Percentiles rank a stretch among this genome's conserved stretches.
Evolutionary conservation across 1,140 invertebrate species (phyloP).

Genomic region (Luehdorfia chinensis): DNA sequence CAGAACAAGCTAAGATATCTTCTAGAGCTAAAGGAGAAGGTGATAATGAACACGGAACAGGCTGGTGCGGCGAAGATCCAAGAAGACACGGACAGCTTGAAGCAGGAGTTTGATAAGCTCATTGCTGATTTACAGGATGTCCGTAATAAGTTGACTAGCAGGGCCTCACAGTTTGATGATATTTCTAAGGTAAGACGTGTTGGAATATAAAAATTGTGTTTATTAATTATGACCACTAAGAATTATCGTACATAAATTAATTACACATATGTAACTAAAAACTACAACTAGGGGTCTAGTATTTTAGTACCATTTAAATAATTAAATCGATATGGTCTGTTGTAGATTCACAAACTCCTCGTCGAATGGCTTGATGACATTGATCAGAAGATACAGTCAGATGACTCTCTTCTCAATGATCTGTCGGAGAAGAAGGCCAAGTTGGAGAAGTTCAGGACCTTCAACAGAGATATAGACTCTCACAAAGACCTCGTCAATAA

Average conservation of each 20-base stretch:
- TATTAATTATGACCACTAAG: no score
- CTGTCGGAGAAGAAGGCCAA: slow-evolving; percentile 93
- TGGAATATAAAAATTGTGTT: no score
- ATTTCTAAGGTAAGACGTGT: slow-evolving; percentile 84
- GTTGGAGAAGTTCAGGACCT: slow-evolving; percentile 88
- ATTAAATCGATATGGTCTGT: no score
- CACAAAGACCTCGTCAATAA: slow-evolving; percentile 87
- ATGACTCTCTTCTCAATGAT: slow-evolving; percentile 86
- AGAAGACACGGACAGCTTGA: slow-evolving; percentile 92
- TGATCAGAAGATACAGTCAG: slow-evolving; percentile 87
- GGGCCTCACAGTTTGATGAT: slow-evolving; percentile 89
- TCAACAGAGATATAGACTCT: slow-evolving; percentile 86
- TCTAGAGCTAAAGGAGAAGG: slow-evolving; percentile 93
- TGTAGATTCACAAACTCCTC: slow-evolving; percentile 82
- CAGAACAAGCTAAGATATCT: slow-evolving; percentile 94
- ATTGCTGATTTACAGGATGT: slow-evolving; percentile 88
- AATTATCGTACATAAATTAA: no score
- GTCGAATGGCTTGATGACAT: slow-evolving; percentile 92
- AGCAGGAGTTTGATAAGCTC: slow-evolving; percentile 92
- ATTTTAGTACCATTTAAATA: neutral
- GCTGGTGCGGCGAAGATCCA: slow-evolving; percentile 91
- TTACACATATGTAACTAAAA: no score
- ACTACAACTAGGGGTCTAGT: no score
- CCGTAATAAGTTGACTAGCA: slow-evolving; percentile 83
- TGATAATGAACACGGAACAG: slow-evolving; percentile 94